These are phyloP conservation scores for Brachynemurus nebulosus DNA, from an alignment of 2,888 invertebrate species.

Conservation along the genomic window DNA sequence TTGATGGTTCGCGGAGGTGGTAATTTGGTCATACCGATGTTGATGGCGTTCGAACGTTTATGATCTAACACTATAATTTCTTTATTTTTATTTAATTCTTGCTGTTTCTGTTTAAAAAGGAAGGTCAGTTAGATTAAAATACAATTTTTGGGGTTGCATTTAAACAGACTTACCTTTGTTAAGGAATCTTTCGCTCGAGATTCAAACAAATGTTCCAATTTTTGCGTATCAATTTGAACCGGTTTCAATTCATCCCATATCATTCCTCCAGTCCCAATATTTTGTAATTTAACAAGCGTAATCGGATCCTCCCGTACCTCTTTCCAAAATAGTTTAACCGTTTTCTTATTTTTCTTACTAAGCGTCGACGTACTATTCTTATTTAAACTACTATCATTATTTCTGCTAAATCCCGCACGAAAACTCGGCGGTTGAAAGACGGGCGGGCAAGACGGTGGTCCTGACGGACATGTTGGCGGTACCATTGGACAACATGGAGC, in stretches of 20 bases:
- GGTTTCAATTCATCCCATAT: conserved; percentile 87
- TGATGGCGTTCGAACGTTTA: conserved; percentile 97
- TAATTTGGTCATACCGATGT: conserved; percentile 97
- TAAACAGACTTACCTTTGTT: conserved; percentile 58
- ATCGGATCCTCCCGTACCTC: conserved; percentile 73
- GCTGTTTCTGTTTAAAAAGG: conserved; percentile 53
- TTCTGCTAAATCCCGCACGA: conserved; percentile 17
- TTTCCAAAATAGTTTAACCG: conserved; percentile 96
- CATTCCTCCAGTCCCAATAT: conserved; percentile 38
- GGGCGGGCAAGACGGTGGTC: conserved; percentile 27
- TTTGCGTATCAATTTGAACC: conserved; percentile 78
- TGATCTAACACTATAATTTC: conserved; percentile 91
- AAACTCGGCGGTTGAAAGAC: conserved; percentile 32
- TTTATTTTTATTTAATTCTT: conserved; percentile 73
- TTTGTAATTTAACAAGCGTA: conserved; percentile 39
- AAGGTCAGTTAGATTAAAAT: background rate
- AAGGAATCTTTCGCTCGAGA: conserved; percentile 89
- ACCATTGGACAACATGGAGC: conserved; percentile 37
- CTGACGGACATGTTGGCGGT: conserved; percentile 32
- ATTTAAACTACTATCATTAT: conserved; percentile 20
- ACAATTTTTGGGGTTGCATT: background rate
- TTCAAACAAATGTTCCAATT: conserved; percentile 93
- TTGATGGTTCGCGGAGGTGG: conserved; percentile 97
- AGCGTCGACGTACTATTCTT: conserved; percentile 28
- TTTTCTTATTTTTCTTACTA: conserved; percentile 82